Base-by-base conservation (phyloP, 2,113 vertebrate genomes). In the Ornithorhynchus anatinus region DNA sequence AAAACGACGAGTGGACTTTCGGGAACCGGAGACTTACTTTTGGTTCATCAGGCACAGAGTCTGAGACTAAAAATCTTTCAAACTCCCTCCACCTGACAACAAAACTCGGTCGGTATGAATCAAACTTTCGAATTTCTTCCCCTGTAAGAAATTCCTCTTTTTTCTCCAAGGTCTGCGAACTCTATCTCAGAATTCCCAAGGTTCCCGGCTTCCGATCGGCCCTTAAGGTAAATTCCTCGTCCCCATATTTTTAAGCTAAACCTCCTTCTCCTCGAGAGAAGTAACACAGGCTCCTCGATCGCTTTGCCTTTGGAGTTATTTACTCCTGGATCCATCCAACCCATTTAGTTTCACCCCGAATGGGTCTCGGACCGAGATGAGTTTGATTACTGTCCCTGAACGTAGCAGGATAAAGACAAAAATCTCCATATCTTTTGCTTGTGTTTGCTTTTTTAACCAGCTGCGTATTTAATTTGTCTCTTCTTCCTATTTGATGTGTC, bases 231-330 rank as follows among this genome's bases (percentile, higher is more conserved):
- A 69, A 50, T 8, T 50, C 38, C 60, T 73, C n/a, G 57, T 51
- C 64, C 54, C 60, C 69, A 58, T 63, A 75, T 87, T 87, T 87
- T 85, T 83, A 85, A 75, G 81, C 84, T 27, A 87, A 87, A 85
- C 84, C 75, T 83, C 51, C 69, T 23, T 83, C 79, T 87, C 81
- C 83, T 80, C 83, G 83, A 79, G 37, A 80, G 86, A 87, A 87
- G 83, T 87, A 87, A 87, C 86, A 87, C 86, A 87, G 79, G 70
- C 80, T 87, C 80, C 80, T 83, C 52, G n/a, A n/a, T n/a, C n/a
- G n/a, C n/a, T n/a, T n/a, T n/a, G n/a, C n/a, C n/a, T n/a, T n/a
- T n/a, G n/a, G n/a, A n/a, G n/a, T n/a, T n/a, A n/a, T n/a, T n/a
- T n/a, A n/a, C n/a, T n/a, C n/a, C n/a, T n/a, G n/a, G n/a, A n/a